phyloP scores from a whole-genome alignment of 1,140 invertebrate species.

The Trichonephila clavata region DNA sequence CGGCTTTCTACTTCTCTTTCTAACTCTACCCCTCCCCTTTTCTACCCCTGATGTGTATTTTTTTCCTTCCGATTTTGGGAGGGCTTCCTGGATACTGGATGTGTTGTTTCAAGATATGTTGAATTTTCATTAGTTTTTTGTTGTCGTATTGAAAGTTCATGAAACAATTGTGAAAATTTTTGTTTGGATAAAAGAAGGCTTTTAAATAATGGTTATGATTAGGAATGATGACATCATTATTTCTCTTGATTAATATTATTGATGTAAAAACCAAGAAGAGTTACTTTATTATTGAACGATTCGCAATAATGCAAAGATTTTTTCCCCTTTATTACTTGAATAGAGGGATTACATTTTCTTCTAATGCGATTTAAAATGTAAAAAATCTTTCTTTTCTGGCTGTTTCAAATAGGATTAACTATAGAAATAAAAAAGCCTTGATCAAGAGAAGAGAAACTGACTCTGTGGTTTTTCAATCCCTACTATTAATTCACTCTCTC shows the following conservation, averaged over 20 bases:
- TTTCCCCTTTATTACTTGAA: no score
- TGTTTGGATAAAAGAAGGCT: no score
- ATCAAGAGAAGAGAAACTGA: no score
- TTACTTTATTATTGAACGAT: not conserved
- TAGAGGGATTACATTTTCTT: not conserved
- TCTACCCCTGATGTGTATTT: conserved; percentile 17
- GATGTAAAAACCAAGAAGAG: not conserved
- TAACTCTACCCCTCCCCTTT: not conserved
- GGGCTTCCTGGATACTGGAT: not conserved
- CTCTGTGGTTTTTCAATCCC: no score
- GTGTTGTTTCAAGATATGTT: not conserved
- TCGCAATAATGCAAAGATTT: no score
- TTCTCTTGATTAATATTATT: not conserved
- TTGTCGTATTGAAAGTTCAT: not conserved
- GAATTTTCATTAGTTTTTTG: not conserved
- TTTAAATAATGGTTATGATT: no score
- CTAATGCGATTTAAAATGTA: not conserved
- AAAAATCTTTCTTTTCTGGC: not conserved
- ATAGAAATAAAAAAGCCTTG: no score
- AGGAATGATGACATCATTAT: no score
- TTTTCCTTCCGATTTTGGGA: conserved; percentile 20
- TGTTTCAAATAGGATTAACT: not conserved
- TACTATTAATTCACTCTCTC: no score
- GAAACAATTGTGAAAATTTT: no score
- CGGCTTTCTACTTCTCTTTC: conserved; percentile 40